phyloP scores from a whole-genome alignment of 1,140 invertebrate genomes.

The Apis laboriosa region DNA sequence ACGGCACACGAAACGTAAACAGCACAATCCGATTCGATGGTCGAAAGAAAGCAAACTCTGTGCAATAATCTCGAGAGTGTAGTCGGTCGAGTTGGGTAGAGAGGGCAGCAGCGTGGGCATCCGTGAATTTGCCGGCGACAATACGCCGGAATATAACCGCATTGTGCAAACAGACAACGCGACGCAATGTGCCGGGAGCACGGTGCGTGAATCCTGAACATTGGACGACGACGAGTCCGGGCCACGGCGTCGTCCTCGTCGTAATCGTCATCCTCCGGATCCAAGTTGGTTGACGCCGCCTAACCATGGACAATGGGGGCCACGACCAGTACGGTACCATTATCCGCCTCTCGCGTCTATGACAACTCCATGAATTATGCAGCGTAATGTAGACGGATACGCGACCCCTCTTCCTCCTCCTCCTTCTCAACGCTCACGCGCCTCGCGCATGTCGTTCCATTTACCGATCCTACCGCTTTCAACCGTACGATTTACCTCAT shows the following conservation, averaged over 20 bases:
- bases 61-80: too few relatives aligned
- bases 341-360: slow-evolving; percentile 79
- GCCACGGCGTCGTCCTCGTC: slow-evolving; percentile 60
- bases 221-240: slow-evolving; percentile 58
- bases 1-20: too few relatives aligned
- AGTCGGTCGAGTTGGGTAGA: background rate
- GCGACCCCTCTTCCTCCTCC: slow-evolving; percentile 56
- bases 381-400: slow-evolving; percentile 79
- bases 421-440: background rate
- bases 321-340: slow-evolving; percentile 73
- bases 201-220: slow-evolving; percentile 67
- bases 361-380: slow-evolving; percentile 80
- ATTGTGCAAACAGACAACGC: slow-evolving; percentile 56
- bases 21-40: too few relatives aligned
- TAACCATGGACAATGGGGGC: slow-evolving; percentile 69
- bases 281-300: slow-evolving; percentile 64
- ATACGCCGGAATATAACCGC: slow-evolving; percentile 45
- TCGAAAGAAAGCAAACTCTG: background rate
- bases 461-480: slow-evolving; percentile 61
- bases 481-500: slow-evolving; percentile 53
- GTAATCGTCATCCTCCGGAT: slow-evolving; percentile 65
- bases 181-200: slow-evolving; percentile 42
- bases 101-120: background rate
- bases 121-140: slow-evolving; percentile 53
- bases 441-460: slow-evolving; percentile 66